Evolutionary conservation across 2,797 vertebrate species (phyloP), one percentile per base, ranked within the genome.

Genomic region (Pangasius sanitwongsei): DNA sequence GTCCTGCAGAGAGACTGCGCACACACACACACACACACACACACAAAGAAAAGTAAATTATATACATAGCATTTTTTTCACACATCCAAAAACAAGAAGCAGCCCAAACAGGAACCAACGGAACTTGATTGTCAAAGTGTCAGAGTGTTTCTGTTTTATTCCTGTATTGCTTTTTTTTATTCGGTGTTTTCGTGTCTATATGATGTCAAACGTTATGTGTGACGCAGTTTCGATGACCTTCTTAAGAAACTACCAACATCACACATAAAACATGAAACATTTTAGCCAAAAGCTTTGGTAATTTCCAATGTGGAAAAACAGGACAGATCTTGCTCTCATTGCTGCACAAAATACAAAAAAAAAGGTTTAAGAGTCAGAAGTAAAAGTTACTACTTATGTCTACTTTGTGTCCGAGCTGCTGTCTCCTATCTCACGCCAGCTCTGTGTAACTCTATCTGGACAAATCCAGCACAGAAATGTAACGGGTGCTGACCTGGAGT

Each of bases 1-100:
- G 88, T 99, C 98, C 95, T 99, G 99, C 28, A 99, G 95, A 15
- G 98, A 99, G 88, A 99, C 99, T 99, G 92, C 75, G 55, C 72
- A 86, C 6, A 87, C 86, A 87, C 86, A 94, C 16, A 89, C 65
- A 87, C 88, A 90, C 25, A 65, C 63, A n/a, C 28, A 88, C 85
- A n/a, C 28, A 88, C 11, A 78, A 2, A 44, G 61, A 82, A 41
- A 48, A 50, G 2, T 55, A 3, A 85, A 70, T 50, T 13, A 72
- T 34, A 70, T 41, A 34, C 31, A 31, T 34, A 80, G 50, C 28
- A 55, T 55, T 34, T 81, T 57, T 57, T 12, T 6, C 70, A 44
- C 20, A 44, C 37, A 11, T n/a, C 11, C 18, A 81, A 59, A 34
- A 31, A 78, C 13, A 53, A 53, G 37, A 44, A 25, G 41, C 2